A percentile compares a stretch with the other conserved stretches of the same genome.
Conservation (phyloP, 2,113 vertebrate genomes). For the Trichomycterus rosablanca region DNA sequence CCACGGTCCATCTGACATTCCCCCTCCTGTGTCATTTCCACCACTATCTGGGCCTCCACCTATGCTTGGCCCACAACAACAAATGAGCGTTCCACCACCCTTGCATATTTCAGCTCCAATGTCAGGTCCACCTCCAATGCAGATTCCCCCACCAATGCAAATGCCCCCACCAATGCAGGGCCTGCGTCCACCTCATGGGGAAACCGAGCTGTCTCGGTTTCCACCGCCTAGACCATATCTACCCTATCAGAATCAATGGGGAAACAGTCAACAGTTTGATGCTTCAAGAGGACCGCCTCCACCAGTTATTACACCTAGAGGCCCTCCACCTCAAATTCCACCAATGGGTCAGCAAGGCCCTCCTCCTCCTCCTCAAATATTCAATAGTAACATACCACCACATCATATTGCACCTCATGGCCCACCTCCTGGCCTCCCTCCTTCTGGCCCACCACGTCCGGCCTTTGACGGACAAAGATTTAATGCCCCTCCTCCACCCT, state of each 20-base stretch:
- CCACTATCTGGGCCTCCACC: constrained; percentile 49
- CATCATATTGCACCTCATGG: background rate
- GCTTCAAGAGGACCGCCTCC: constrained; percentile 60
- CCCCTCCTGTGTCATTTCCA: constrained; percentile 60
- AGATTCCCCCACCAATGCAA: constrained; percentile 53
- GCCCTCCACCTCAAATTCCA: constrained; percentile 56
- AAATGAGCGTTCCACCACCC: constrained; percentile 48
- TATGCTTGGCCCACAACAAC: constrained; percentile 53
- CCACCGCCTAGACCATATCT: constrained; percentile 56
- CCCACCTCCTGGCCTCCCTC: constrained; percentile 56
- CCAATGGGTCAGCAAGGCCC: constrained; percentile 60
- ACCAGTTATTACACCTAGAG: constrained; percentile 67
- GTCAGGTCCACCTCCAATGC: constrained; percentile 20
- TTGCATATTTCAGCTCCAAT: constrained; percentile 60
- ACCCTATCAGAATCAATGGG: constrained; percentile 69
- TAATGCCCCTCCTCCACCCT: constrained; percentile 75
- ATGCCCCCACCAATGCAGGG: constrained; percentile 61
- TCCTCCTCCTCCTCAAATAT: constrained; percentile 62
- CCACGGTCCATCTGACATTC: constrained; percentile 54
- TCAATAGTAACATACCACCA: constrained; percentile 54
- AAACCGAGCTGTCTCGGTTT: constrained; percentile 57
- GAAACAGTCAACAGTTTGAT: constrained; percentile 53
- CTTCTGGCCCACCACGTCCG: constrained; percentile 45
- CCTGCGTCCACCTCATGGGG: constrained; percentile 59
- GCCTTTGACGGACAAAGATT: constrained; percentile 76